Evolutionary conservation across 2,888 invertebrate genomes (phyloP).

Genomic region (Caprella mutica): DNA sequence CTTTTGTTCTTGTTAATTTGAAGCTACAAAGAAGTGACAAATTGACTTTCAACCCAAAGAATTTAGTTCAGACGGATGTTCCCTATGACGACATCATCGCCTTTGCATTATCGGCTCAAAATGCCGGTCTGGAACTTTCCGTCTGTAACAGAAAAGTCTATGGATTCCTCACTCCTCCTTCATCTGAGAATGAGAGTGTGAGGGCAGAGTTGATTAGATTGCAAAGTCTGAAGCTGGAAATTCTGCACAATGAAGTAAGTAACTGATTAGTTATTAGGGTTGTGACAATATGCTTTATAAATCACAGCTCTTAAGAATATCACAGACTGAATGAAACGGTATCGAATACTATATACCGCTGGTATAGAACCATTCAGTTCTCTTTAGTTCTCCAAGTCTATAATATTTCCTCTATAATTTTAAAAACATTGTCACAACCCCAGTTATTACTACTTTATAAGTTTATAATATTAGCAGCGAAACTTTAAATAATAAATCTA

Average conservation of each 20-base stretch:
- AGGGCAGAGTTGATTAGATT: constrained; percentile 58
- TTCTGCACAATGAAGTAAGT: constrained; percentile 57
- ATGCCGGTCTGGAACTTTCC: constrained; percentile 54
- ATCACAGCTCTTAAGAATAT: too few species aligned
- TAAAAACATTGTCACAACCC: too few species aligned
- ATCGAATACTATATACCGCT: too few species aligned
- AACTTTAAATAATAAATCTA: too few species aligned
- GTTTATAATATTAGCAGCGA: too few species aligned
- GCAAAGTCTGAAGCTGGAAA: constrained; percentile 61
- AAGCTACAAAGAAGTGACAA: constrained; percentile 48
- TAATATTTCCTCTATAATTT: too few species aligned
- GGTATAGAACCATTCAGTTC: too few species aligned
- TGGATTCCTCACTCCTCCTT: constrained; percentile 70
- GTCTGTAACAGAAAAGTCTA: constrained; percentile 70
- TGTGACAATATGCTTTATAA: too few species aligned
- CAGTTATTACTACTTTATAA: too few species aligned
- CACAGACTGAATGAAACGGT: too few species aligned
- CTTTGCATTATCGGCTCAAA: constrained; percentile 71
- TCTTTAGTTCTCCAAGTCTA: too few species aligned
- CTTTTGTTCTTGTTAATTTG: constrained; percentile 69
- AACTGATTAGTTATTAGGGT: too few species aligned
- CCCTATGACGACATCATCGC: constrained; percentile 84
- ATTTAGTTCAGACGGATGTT: constrained; percentile 50
- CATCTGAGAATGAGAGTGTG: constrained; percentile 56
- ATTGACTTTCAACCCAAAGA: constrained; percentile 61